Evolutionary conservation across 1,140 invertebrate species (phyloP).

Genomic region (Cydia strobilella): DNA sequence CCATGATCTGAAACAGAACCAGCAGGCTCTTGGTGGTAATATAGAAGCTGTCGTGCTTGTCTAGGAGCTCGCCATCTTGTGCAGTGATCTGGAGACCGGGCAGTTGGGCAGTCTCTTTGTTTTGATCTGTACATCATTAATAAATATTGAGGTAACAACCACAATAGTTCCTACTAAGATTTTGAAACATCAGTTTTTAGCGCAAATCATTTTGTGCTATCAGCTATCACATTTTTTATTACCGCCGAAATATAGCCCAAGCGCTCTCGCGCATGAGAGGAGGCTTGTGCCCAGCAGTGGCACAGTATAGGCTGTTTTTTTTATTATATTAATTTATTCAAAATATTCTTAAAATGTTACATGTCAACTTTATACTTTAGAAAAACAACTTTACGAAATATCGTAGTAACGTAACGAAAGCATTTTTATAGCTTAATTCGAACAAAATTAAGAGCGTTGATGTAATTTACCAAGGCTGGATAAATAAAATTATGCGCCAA

Average conservation of each 20-base stretch:
- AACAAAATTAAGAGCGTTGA: not conserved
- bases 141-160: not conserved
- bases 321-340: too few relatives aligned
- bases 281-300: too few relatives aligned
- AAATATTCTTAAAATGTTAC: too few relatives aligned
- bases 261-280: too few relatives aligned
- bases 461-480: conserved; percentile 13
- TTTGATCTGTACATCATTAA: not conserved
- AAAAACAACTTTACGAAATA: not conserved
- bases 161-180: too few relatives aligned
- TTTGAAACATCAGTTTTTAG: too few relatives aligned
- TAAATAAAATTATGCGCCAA: not conserved
- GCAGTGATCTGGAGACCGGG: conserved; percentile 55
- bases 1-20: conserved; percentile 86
- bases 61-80: conserved; percentile 64
- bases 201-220: too few relatives aligned
- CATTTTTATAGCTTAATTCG: not conserved
- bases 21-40: conserved; percentile 84
- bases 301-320: too few relatives aligned
- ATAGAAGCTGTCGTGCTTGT: conserved; percentile 84
- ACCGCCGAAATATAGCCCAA: too few relatives aligned
- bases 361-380: too few relatives aligned
- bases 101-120: not conserved
- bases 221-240: too few relatives aligned
- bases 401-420: not conserved